Conservation (phyloP, 2,113 vertebrate genomes). For the Bungarus multicinctus region DNA sequence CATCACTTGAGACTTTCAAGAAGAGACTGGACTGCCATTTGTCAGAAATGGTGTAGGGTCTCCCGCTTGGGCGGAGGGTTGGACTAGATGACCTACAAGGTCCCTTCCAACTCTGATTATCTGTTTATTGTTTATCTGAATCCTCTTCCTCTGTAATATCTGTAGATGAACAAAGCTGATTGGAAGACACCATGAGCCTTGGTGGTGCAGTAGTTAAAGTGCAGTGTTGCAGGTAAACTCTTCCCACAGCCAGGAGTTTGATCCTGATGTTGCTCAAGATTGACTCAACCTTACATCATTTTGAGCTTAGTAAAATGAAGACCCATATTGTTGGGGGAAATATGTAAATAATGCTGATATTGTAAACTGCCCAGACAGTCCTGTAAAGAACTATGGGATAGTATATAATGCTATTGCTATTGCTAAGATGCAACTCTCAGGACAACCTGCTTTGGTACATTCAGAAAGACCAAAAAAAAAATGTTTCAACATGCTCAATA, state of each 20-base stretch:
- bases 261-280: not conserved
- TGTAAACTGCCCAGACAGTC: not conserved
- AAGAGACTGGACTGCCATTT: too few relatives aligned
- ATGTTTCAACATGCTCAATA: not conserved
- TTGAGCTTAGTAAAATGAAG: not conserved
- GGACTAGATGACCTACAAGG: too few relatives aligned
- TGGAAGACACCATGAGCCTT: not conserved
- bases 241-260: not conserved
- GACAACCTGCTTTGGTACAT: not conserved
- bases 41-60: too few relatives aligned
- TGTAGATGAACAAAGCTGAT: slow-evolving; percentile 11
- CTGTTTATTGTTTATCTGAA: too few relatives aligned
- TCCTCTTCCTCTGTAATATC: not conserved
- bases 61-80: too few relatives aligned
- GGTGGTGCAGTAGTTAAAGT: not conserved
- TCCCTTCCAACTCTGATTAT: too few relatives aligned
- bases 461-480: not conserved
- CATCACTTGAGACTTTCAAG: too few relatives aligned
- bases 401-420: not conserved
- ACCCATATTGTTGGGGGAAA: not conserved
- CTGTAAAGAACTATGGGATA: not conserved
- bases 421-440: not conserved
- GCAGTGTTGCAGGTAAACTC: not conserved
- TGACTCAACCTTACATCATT: not conserved
- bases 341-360: not conserved